Conservation (phyloP, 2,888 invertebrate genomes). For the Heliconius sara region DNA sequence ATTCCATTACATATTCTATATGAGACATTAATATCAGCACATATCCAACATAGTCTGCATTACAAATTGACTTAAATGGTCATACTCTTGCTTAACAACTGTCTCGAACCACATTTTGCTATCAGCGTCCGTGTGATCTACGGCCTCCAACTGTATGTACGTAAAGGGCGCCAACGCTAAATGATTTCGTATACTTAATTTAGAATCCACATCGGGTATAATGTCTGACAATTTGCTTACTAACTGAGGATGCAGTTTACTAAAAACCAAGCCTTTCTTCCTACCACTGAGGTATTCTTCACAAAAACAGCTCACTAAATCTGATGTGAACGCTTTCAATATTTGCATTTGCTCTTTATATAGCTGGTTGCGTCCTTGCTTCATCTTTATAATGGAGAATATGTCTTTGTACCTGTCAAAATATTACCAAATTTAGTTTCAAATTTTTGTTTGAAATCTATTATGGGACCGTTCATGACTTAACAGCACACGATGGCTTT, state of each 20-base stretch:
- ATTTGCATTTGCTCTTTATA: constrained; percentile 55
- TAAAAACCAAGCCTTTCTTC: constrained; percentile 63
- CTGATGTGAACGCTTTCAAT: constrained; percentile 63
- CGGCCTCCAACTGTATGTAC: constrained; percentile 55
- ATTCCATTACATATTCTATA: neutral
- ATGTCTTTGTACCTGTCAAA: constrained; percentile 68
- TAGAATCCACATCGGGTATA: constrained; percentile 64
- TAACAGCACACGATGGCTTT: too few species aligned
- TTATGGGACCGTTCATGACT: too few species aligned
- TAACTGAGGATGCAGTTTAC: constrained; percentile 62
- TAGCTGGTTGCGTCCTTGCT: constrained; percentile 52
- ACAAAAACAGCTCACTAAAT: constrained; percentile 71
- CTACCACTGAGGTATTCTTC: constrained; percentile 62
- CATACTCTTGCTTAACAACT: constrained; percentile 61
- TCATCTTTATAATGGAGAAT: constrained; percentile 55
- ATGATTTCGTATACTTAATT: constrained; percentile 68
- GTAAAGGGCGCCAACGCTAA: constrained; percentile 72
- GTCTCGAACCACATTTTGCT: constrained; percentile 64
- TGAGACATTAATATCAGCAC: neutral
- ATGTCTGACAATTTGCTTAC: constrained; percentile 60
- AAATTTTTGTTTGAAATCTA: neutral
- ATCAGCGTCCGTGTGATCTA: constrained; percentile 56
- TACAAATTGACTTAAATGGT: constrained; percentile 60
- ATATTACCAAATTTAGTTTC: neutral
- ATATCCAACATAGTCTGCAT: constrained; percentile 59